phyloP scores from a whole-genome alignment of 2,113 vertebrate genomes.

The Mormoops blainvillei region DNA sequence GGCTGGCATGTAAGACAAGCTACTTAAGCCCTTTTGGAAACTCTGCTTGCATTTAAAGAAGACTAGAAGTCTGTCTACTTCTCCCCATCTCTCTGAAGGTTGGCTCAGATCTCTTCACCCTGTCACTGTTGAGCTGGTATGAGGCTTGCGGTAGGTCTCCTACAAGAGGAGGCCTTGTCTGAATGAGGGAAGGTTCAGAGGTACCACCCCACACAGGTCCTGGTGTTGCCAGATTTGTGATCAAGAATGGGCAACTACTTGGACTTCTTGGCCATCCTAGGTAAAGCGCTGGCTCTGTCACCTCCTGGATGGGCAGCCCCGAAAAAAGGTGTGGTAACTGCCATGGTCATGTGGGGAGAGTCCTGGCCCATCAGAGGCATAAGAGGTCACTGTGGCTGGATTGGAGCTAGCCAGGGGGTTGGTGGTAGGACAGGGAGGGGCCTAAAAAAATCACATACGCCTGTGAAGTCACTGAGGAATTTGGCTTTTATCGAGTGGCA shows the following conservation, averaged over 20 bases:
- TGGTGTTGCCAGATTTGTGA: neutral
- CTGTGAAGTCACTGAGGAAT: neutral
- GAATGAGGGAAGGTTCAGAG: neutral
- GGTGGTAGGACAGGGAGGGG: too few relatives aligned
- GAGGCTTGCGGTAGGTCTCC: neutral
- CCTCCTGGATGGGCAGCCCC: neutral
- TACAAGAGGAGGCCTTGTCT: neutral
- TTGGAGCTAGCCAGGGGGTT: too few relatives aligned
- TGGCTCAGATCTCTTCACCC: neutral
- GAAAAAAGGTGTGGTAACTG: neutral
- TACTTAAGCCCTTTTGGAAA: neutral
- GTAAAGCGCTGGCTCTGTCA: neutral
- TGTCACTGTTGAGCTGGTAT: neutral
- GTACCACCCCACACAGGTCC: neutral
- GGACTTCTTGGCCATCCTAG: neutral
- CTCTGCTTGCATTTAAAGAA: neutral
- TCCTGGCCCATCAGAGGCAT: neutral
- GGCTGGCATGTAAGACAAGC: neutral
- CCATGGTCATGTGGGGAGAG: rapidly evolving
- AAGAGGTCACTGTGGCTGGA: neutral
- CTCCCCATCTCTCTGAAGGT: neutral
- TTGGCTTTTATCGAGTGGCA: neutral
- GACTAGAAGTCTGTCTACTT: neutral
- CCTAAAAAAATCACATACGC: too few relatives aligned
- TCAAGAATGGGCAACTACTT: neutral